Percentiles rank a stretch among this genome's conserved stretches.
phyloP scores from a whole-genome alignment of 1,140 invertebrate species.

The Drosophila parvula region DNA sequence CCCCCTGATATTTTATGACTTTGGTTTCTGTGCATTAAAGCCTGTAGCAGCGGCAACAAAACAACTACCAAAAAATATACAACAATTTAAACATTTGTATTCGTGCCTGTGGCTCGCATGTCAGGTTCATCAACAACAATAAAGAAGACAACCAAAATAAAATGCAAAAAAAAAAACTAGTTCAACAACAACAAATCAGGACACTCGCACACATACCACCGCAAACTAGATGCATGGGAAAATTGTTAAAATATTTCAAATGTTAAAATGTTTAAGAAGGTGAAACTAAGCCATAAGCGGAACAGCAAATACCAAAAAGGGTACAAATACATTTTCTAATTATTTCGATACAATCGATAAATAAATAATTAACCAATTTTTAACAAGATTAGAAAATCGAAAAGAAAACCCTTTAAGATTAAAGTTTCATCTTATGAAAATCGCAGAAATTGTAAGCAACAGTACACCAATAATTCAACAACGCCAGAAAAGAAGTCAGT shows the following conservation, averaged over 20 bases:
- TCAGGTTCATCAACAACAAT: slow-evolving; percentile 62
- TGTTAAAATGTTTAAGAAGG: background rate
- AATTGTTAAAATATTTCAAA: background rate
- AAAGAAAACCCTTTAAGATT: background rate
- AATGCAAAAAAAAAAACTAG: background rate
- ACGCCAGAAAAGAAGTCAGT: background rate
- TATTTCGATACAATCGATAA: too few species aligned
- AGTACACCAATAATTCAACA: background rate
- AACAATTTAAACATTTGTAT: slow-evolving; percentile 76
- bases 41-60: slow-evolving; percentile 34
- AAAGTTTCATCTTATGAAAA: background rate
- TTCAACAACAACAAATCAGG: slow-evolving; percentile 16
- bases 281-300: background rate
- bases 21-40: slow-evolving; percentile 71
- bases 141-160: slow-evolving; percentile 21
- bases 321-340: too few species aligned
- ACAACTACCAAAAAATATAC: slow-evolving; percentile 37
- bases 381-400: background rate
- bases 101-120: slow-evolving; percentile 76
- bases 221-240: slow-evolving; percentile 14
- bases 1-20: slow-evolving; percentile 58
- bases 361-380: background rate
- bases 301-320: background rate
- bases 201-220: background rate
- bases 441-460: background rate